Conservation (phyloP, 1,140 invertebrate species). For the Fopius arisanus region DNA sequence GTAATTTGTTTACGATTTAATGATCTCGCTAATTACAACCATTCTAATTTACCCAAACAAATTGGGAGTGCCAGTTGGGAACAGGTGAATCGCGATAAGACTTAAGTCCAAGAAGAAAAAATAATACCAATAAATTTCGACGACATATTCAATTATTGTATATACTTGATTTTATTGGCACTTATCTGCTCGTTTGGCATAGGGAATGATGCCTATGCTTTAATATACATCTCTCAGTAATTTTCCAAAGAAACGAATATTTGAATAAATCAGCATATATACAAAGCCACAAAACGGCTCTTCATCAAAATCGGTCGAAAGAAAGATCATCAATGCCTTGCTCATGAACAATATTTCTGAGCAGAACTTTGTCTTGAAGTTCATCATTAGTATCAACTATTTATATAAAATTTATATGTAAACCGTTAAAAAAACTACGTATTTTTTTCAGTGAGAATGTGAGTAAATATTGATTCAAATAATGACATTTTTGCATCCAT, state of each 20-base stretch:
- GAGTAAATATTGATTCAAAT: not conserved
- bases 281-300: not conserved
- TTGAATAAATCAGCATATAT: not conserved
- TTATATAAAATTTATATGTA: not conserved
- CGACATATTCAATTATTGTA: not conserved
- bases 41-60: no score
- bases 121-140: not conserved
- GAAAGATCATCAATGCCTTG: not conserved
- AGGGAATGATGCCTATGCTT: slow-evolving; percentile 18
- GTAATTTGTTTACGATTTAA: no score
- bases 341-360: not conserved
- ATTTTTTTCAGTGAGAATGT: not conserved
- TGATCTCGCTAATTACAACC: no score
- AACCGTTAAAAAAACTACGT: not conserved
- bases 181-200: slow-evolving; percentile 20
- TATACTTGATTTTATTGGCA: slow-evolving; percentile 21
- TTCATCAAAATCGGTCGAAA: not conserved
- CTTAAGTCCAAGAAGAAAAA: no score
- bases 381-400: not conserved
- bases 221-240: not conserved
- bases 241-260: not conserved
- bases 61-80: no score
- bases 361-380: not conserved
- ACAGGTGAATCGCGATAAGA: no score
- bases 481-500: slow-evolving; percentile 1